Conservation (phyloP, 2,797 vertebrate species). For the Sebastes goodei region DNA sequence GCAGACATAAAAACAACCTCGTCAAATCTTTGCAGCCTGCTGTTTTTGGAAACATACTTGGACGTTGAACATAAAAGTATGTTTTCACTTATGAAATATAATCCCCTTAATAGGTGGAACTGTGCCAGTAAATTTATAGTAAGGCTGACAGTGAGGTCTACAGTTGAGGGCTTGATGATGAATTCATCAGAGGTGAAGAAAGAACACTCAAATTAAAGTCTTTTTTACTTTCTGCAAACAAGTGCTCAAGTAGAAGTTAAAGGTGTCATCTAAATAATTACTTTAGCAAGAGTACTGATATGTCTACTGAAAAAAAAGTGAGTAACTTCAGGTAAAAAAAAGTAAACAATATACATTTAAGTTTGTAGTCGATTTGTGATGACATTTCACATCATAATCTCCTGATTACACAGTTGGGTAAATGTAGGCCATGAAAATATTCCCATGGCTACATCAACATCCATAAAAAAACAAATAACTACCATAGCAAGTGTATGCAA, state of each 20-base stretch:
- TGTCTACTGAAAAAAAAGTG: background rate
- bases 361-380: background rate
- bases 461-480: background rate
- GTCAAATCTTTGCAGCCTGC: background rate
- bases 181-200: background rate
- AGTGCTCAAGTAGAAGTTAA: background rate
- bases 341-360: background rate
- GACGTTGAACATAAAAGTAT: background rate
- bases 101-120: background rate
- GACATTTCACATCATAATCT: background rate
- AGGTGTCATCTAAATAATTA: background rate
- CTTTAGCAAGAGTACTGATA: background rate
- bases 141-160: background rate
- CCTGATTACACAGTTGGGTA: background rate
- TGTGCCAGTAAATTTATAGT: background rate
- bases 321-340: background rate
- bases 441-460: too few species aligned
- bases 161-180: background rate
- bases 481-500: background rate
- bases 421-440: background rate
- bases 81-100: constrained; percentile 1
- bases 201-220: background rate
- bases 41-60: background rate
- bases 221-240: background rate
- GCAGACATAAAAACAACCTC: background rate